A percentile compares a stretch with the other conserved stretches of the same genome.
phyloP scores from a whole-genome alignment of 1,140 invertebrate genomes.

The Drosophila oshimai region DNA sequence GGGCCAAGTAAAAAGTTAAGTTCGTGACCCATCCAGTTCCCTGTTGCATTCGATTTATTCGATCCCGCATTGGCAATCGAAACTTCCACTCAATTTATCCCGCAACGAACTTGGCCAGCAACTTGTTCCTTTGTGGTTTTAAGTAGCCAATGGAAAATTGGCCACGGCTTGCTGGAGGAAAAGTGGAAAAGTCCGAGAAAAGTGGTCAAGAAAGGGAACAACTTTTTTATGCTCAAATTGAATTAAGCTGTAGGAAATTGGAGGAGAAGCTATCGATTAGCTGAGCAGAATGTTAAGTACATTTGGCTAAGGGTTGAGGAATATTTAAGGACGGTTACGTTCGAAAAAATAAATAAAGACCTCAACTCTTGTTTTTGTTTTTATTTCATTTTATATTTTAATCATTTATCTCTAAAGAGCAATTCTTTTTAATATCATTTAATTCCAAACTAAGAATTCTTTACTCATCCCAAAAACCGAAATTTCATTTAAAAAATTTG shows the following conservation, averaged over 20 bases:
- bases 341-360: background rate
- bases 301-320: background rate
- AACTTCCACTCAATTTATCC: conserved; percentile 62
- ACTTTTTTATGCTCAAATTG: conserved; percentile 47
- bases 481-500: too few species aligned
- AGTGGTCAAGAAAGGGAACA: conserved; percentile 13
- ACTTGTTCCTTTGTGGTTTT: conserved; percentile 51
- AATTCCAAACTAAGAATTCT: too few species aligned
- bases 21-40: background rate
- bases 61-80: conserved; percentile 12
- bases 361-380: too few species aligned
- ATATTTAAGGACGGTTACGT: background rate
- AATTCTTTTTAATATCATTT: too few species aligned
- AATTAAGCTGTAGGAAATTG: conserved; percentile 8
- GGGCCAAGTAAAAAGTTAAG: background rate
- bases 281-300: conserved; percentile 4
- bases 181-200: background rate
- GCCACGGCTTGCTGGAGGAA: background rate
- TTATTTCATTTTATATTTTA: too few species aligned
- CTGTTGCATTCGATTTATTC: conserved; percentile 53
- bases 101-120: conserved; percentile 13
- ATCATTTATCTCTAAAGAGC: too few species aligned
- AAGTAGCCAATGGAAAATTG: conserved; percentile 44
- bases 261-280: conserved; percentile 17
- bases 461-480: too few species aligned